Percentiles rank a stretch among this genome's conserved stretches.
Conservation (phyloP, 2,113 vertebrate genomes). For the Ceuthmochares aereus region DNA sequence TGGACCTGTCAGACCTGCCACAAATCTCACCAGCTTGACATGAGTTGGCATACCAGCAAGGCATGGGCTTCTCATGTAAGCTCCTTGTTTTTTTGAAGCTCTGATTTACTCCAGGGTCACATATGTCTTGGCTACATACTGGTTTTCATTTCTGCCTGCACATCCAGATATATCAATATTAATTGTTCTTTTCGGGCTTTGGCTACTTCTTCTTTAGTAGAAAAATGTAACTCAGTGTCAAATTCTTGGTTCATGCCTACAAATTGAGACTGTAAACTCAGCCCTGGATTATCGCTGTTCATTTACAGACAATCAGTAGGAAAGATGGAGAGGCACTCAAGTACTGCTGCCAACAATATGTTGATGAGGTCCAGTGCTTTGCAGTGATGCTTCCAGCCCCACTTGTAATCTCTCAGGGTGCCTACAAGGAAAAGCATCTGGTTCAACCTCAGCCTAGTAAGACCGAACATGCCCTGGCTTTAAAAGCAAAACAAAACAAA, state of each 20-base stretch:
- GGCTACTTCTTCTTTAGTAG: neutral
- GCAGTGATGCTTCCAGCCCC: neutral
- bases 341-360: constrained; percentile 8
- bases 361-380: constrained; percentile 10
- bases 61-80: neutral
- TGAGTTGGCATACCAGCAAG: neutral
- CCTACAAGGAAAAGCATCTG: constrained; percentile 2
- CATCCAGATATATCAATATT: neutral
- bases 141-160: neutral
- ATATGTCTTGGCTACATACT: neutral
- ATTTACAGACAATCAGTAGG: constrained; percentile 1
- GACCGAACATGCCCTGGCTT: neutral
- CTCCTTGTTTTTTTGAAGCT: neutral
- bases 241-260: neutral
- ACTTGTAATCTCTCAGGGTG: neutral
- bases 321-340: neutral
- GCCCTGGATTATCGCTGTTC: neutral
- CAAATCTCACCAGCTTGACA: neutral
- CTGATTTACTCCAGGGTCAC: constrained; percentile 20
- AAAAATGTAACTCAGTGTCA: neutral
- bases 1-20: neutral
- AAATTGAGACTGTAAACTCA: neutral
- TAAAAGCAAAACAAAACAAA: neutral
- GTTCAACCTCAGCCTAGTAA: neutral
- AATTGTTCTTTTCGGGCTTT: neutral